Conservation (phyloP, 2,797 vertebrate species). For the Clarias laeviceps region DNA sequence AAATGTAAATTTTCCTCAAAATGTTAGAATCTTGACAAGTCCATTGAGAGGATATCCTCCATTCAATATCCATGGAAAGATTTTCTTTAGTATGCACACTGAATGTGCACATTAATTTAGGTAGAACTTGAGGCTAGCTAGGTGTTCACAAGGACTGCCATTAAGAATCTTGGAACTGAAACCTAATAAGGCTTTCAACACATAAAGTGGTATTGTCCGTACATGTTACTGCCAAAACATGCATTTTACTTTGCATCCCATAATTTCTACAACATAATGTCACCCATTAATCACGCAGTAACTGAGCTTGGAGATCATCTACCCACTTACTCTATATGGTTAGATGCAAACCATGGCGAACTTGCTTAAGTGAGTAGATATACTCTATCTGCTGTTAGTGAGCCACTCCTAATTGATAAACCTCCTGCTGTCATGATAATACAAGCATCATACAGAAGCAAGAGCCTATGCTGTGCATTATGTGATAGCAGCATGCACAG, state of each 20-base stretch:
- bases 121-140: neutral
- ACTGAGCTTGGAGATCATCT: slow-evolving; percentile 21
- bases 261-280: slow-evolving; percentile 21
- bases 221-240: slow-evolving; percentile 25
- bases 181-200: slow-evolving; percentile 21
- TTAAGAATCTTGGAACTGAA: neutral
- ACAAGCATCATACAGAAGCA: slow-evolving; percentile 50
- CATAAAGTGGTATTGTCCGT: slow-evolving; percentile 18
- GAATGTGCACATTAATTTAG: neutral
- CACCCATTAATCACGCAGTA: slow-evolving; percentile 27
- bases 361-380: slow-evolving; percentile 58
- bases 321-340: slow-evolving; percentile 7
- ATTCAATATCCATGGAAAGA: neutral
- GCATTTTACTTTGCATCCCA: slow-evolving; percentile 16
- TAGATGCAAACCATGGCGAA: slow-evolving; percentile 29
- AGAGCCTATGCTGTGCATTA: slow-evolving; percentile 50
- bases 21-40: no score
- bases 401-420: slow-evolving; percentile 56
- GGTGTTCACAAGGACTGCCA: neutral
- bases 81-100: neutral
- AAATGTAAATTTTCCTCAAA: neutral
- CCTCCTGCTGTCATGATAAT: slow-evolving; percentile 42
- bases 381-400: slow-evolving; percentile 56
- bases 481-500: slow-evolving; percentile 46
- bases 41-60: neutral